Percentiles rank a stretch among this genome's conserved stretches.
phyloP scores from a whole-genome alignment of 92 coral and sea anemone genomes.

The Diadumene lineata region DNA sequence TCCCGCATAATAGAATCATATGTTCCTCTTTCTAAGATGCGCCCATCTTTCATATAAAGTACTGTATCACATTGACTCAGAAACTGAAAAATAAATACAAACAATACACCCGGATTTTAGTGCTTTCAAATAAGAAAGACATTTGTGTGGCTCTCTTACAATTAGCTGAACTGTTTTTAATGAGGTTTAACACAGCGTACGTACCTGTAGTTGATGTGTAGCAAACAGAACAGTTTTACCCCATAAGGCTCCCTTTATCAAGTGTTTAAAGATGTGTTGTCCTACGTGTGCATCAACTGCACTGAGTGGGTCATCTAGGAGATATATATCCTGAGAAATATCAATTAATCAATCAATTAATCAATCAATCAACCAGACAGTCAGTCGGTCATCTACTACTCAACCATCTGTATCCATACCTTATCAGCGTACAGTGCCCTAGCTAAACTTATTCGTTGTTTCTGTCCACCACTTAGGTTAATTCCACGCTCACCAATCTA shows the following conservation, averaged over 20 bases:
- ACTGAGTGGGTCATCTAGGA: conserved; percentile 91
- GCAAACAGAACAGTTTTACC: conserved; percentile 87
- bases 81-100: conserved; percentile 43
- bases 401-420: not conserved
- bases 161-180: too few species aligned
- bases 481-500: conserved; percentile 96
- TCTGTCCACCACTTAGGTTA: conserved; percentile 94
- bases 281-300: conserved; percentile 98
- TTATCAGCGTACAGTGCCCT: conserved; percentile 67
- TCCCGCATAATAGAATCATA: conserved; percentile 71
- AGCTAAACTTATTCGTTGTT: conserved; percentile 88
- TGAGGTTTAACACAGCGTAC: too few species aligned
- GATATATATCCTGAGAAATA: conserved; percentile 67
- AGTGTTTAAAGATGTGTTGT: conserved; percentile 85
- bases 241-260: conserved; percentile 83
- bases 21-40: conserved; percentile 76
- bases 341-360: not conserved
- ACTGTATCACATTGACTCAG: conserved; percentile 80
- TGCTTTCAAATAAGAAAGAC: not conserved
- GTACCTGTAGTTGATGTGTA: conserved; percentile 92
- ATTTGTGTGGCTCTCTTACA: not conserved
- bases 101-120: not conserved
- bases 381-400: not conserved
- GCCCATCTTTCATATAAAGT: conserved; percentile 78
- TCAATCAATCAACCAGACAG: not conserved